A percentile compares a stretch with the other conserved stretches of the same genome.
Conservation (phyloP, 2,888 invertebrate species). For the Plagodis dolabraria region DNA sequence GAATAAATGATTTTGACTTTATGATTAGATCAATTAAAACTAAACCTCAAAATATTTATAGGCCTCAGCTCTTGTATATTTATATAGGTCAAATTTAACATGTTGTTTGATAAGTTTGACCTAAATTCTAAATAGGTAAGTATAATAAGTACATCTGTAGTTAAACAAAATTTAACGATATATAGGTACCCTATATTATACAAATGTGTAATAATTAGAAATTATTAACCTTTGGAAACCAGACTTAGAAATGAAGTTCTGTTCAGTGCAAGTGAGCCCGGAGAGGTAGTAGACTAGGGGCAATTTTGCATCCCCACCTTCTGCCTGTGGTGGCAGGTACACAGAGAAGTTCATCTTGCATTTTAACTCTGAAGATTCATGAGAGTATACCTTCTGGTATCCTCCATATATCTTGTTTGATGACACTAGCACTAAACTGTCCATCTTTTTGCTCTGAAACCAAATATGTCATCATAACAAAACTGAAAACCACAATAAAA, state of each 20-base stretch:
- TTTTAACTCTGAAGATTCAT: constrained; percentile 90
- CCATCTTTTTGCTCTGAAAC: constrained; percentile 68
- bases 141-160: no score
- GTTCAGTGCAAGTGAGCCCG: constrained; percentile 96
- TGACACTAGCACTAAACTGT: constrained; percentile 85
- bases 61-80: no score
- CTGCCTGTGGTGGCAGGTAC: constrained; percentile 92
- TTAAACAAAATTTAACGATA: no score
- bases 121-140: no score
- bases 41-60: no score
- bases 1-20: no score
- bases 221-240: constrained; percentile 91
- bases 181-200: no score
- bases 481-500: no score
- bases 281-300: constrained; percentile 97
- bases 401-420: constrained; percentile 92
- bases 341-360: constrained; percentile 98
- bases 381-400: constrained; percentile 92
- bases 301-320: constrained; percentile 85
- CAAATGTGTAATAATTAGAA: no score
- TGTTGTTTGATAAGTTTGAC: no score
- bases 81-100: no score
- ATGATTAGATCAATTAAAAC: no score
- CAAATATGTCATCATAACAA: neutral
- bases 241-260: constrained; percentile 97